Conservation (phyloP, 2,888 invertebrate genomes). For the Dilophus febrilis region DNA sequence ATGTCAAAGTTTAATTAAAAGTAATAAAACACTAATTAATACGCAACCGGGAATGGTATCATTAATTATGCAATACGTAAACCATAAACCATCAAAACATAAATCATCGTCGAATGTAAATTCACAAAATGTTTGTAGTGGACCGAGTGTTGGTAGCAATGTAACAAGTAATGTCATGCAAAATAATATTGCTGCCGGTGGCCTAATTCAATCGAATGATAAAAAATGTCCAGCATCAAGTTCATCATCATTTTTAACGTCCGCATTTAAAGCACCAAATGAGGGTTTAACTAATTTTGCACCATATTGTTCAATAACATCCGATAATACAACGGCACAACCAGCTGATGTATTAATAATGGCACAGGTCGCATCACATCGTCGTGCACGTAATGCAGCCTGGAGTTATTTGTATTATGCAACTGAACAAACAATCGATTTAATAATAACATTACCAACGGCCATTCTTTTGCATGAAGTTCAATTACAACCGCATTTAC, state of each 20-base stretch:
- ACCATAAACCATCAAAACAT: constrained; percentile 34
- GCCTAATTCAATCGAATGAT: too few relatives aligned
- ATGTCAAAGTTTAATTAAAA: constrained; percentile 58
- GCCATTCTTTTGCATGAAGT: constrained; percentile 77
- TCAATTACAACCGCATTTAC: constrained; percentile 69
- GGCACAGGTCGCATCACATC: constrained; percentile 57
- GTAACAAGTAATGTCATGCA: too few relatives aligned
- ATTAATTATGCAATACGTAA: constrained; percentile 46
- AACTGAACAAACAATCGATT: constrained; percentile 73
- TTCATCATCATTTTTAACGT: too few relatives aligned
- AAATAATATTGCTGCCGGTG: too few relatives aligned
- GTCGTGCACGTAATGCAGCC: constrained; percentile 76
- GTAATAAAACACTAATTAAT: constrained; percentile 54
- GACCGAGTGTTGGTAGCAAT: too few relatives aligned
- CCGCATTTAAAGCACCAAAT: constrained; percentile 36
- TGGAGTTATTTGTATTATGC: constrained; percentile 95
- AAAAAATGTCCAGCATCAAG: too few relatives aligned
- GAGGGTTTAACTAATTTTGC: constrained; percentile 79
- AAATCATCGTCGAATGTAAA: too few relatives aligned
- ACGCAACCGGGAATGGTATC: constrained; percentile 45
- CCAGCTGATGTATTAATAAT: constrained; percentile 79
- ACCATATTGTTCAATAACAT: constrained; percentile 64
- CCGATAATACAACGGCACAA: constrained; percentile 71
- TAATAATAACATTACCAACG: constrained; percentile 73
- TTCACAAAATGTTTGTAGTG: too few relatives aligned